Evolutionary conservation across 2,113 vertebrate species (phyloP).

Genomic region (Acanthisitta chloris): DNA sequence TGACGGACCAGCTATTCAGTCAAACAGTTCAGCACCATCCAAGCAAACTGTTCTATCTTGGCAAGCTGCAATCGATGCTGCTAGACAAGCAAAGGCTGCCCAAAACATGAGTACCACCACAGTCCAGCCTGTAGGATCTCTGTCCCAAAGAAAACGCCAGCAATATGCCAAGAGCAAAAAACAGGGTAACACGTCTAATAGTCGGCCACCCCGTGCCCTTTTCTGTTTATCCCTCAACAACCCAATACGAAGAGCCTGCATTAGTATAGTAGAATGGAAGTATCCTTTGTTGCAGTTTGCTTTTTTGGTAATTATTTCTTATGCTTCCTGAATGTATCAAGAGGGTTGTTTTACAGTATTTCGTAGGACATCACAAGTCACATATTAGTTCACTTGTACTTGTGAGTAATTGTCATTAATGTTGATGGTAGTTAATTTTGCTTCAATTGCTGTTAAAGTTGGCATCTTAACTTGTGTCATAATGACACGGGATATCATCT

Average conservation of each 20-base stretch:
- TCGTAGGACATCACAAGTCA: neutral
- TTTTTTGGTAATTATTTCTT: neutral
- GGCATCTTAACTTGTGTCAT: neutral
- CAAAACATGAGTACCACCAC: constrained; percentile 92
- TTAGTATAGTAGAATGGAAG: constrained; percentile 99
- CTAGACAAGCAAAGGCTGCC: constrained; percentile 93
- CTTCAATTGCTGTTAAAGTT: neutral
- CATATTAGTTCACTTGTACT: neutral
- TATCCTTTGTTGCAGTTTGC: constrained; percentile 84
- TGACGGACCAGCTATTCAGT: constrained; percentile 90
- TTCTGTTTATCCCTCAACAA: constrained; percentile 99
- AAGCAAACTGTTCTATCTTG: constrained; percentile 88
- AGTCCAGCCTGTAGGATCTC: constrained; percentile 89
- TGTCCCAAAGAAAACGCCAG: constrained; percentile 98
- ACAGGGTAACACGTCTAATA: constrained; percentile 93
- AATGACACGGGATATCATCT: constrained; percentile 1
- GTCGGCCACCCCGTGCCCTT: constrained; percentile 91
- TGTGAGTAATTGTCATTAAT: neutral
- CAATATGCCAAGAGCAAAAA: constrained; percentile 99
- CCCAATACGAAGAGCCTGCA: constrained; percentile 98
- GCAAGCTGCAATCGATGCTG: constrained; percentile 96
- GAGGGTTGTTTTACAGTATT: neutral
- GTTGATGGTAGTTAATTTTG: neutral
- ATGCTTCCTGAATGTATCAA: neutral
- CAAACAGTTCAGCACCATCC: constrained; percentile 81